Conservation (phyloP, 2,113 vertebrate species). For the Potamarius usumacintae region DNA sequence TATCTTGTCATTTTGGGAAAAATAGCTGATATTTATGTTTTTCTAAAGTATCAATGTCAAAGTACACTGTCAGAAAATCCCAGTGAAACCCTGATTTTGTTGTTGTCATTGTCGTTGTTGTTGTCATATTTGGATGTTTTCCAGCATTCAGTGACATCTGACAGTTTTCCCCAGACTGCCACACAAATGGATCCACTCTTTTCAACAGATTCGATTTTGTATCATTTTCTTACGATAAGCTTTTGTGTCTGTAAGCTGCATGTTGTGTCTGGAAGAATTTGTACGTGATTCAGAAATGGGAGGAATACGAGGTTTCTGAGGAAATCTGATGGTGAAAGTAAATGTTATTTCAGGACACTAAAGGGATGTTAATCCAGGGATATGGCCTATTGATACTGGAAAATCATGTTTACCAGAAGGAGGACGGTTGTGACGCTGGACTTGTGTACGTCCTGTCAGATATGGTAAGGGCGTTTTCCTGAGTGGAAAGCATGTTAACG, state of each 20-base stretch:
- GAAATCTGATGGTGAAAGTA: background rate
- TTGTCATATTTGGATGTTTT: background rate
- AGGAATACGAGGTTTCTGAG: background rate
- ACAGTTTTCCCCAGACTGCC: background rate
- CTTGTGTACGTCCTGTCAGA: background rate
- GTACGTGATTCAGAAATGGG: background rate
- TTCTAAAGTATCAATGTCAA: background rate
- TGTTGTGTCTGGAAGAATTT: background rate
- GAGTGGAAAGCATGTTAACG: background rate
- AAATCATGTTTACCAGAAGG: background rate
- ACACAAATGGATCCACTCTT: background rate
- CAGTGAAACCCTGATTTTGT: background rate
- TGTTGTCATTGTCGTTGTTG: background rate
- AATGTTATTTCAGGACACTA: background rate
- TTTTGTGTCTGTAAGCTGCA: background rate
- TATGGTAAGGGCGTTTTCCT: background rate
- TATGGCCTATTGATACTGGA: too few relatives aligned
- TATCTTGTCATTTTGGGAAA: background rate
- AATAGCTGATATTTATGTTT: background rate
- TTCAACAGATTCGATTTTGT: background rate
- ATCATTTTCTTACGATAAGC: background rate
- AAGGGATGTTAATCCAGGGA: background rate
- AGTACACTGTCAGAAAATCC: background rate
- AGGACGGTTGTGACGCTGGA: background rate
- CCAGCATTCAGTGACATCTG: background rate